phyloP scores from a whole-genome alignment of 2,888 invertebrate genomes.

The Glaucopsyche alexis region DNA sequence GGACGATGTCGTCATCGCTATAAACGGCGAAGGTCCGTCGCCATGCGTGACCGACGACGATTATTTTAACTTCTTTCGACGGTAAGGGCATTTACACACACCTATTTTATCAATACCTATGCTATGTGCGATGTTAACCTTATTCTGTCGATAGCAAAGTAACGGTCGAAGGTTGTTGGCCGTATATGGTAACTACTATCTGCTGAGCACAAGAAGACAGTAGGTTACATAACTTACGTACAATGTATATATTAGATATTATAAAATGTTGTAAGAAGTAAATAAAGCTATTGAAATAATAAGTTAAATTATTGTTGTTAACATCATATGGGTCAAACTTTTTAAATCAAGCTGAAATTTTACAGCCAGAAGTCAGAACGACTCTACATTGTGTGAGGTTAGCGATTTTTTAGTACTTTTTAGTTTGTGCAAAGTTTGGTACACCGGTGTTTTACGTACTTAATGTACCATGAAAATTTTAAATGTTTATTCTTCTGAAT shows the following conservation, averaged over 20 bases:
- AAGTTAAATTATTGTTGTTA: background rate
- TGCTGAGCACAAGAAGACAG: background rate
- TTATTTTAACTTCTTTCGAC: slow-evolving; percentile 34
- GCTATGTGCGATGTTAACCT: slow-evolving; percentile 21
- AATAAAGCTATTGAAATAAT: too few species aligned
- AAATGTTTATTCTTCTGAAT: background rate
- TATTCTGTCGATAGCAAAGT: background rate
- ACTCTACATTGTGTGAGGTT: background rate
- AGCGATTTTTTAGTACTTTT: background rate
- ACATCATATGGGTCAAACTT: background rate
- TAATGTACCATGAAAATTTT: background rate
- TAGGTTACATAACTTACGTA: background rate
- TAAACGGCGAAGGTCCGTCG: slow-evolving; percentile 66
- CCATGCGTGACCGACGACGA: slow-evolving; percentile 49
- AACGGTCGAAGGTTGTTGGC: slow-evolving; percentile 13
- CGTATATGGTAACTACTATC: background rate
- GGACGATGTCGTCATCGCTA: slow-evolving; percentile 75
- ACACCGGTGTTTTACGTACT: background rate
- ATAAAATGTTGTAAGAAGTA: too few species aligned
- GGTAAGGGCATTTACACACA: slow-evolving; percentile 36
- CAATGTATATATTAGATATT: too few species aligned
- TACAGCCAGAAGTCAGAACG: background rate
- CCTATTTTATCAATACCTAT: slow-evolving; percentile 19
- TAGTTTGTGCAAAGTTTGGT: background rate
- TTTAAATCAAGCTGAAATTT: background rate